Percentiles rank a stretch among this genome's conserved stretches.
phyloP scores from a whole-genome alignment of 2,888 invertebrate species.

The Phoenoteleia sp. region DNA sequence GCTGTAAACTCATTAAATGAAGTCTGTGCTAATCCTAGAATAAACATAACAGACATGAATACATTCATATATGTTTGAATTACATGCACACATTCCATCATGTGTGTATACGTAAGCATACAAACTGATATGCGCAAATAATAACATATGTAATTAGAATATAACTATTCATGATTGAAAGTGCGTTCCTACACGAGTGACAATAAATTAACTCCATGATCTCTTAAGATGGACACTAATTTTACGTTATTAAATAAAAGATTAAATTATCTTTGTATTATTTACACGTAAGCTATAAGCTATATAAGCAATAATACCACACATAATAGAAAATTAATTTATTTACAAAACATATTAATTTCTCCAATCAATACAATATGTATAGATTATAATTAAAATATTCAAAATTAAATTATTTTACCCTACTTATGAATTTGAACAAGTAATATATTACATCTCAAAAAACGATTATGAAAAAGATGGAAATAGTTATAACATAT shows the following conservation, averaged over 20 bases:
- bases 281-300: no score
- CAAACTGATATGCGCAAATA: conserved; percentile 61
- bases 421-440: no score
- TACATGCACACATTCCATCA: conserved; percentile 45
- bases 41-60: conserved; percentile 66
- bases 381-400: no score
- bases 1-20: conserved; percentile 62
- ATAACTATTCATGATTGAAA: conserved; percentile 57
- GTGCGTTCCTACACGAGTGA: conserved; percentile 17
- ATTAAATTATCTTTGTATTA: conserved; percentile 9
- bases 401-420: no score
- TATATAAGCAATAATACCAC: no score
- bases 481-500: no score
- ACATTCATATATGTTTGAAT: conserved; percentile 57
- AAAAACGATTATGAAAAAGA: no score
- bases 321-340: no score
- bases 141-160: conserved; percentile 60
- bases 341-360: no score
- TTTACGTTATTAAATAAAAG: background rate
- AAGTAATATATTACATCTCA: no score
- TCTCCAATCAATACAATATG: no score
- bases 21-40: conserved; percentile 62
- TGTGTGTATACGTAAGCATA: conserved; percentile 33
- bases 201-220: conserved; percentile 17
- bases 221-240: conserved; percentile 4